phyloP scores from a whole-genome alignment of 1,140 invertebrate species.

The Marisa cornuarietis region DNA sequence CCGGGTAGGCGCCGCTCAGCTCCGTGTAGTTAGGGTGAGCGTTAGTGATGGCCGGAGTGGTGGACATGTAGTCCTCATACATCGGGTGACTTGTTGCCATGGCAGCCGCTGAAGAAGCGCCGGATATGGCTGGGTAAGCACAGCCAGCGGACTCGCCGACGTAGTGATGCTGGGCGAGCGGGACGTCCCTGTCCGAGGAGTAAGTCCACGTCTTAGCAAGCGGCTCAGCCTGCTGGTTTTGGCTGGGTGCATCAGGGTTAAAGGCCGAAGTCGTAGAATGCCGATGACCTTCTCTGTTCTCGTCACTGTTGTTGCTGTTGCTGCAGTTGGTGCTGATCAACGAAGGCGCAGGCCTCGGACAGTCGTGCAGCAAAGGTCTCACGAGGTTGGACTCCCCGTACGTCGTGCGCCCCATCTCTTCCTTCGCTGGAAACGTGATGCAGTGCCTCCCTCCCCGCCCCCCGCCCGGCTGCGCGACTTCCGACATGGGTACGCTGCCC shows the following conservation, averaged over 20 bases:
- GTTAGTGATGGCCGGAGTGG: not conserved
- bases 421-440: not conserved
- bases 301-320: not conserved
- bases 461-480: not conserved
- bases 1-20: not conserved
- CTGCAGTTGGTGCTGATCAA: not conserved
- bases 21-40: constrained; percentile 7
- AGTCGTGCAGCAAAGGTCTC: constrained; percentile 2
- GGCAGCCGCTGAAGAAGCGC: not conserved
- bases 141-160: not conserved
- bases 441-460: not conserved
- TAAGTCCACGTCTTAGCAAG: constrained; percentile 2
- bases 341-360: not conserved
- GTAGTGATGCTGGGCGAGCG: not conserved
- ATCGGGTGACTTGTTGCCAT: not conserved
- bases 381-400: constrained; percentile 12
- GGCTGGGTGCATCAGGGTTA: not conserved
- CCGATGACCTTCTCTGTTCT: too few species aligned
- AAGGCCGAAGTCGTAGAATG: not conserved
- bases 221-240: not conserved
- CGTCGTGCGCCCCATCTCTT: not conserved
- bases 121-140: not conserved
- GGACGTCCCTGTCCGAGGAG: constrained; percentile 9
- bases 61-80: not conserved
- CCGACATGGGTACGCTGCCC: not conserved